Conservation (phyloP, 2,113 vertebrate genomes). For the Pardalotus punctatus region DNA sequence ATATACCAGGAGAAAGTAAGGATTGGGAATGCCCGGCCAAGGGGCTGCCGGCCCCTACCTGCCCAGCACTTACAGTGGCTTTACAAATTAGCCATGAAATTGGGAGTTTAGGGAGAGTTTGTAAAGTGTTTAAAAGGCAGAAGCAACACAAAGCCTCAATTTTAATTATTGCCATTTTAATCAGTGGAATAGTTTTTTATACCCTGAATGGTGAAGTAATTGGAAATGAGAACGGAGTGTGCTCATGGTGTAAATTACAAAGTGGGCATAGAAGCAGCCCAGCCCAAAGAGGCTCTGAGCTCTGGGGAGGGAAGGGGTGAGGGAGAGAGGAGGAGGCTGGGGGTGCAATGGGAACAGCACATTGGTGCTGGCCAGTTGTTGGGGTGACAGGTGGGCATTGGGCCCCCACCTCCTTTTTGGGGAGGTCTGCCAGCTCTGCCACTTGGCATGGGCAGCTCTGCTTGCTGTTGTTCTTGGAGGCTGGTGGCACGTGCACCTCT, state of each 20-base stretch:
- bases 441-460: background rate
- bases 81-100: slow-evolving; percentile 8
- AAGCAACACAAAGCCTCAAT: background rate
- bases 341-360: fast-evolving
- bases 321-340: background rate
- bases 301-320: background rate
- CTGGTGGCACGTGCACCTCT: background rate
- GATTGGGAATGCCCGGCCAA: fast-evolving
- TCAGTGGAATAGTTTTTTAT: background rate
- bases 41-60: background rate
- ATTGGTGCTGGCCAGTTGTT: fast-evolving
- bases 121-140: slow-evolving; percentile 12
- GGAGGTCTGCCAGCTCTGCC: background rate
- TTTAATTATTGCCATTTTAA: slow-evolving; percentile 45
- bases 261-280: background rate
- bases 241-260: background rate
- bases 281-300: background rate
- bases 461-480: background rate
- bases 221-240: background rate
- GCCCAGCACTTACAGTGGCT: fast-evolving
- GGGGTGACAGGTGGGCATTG: background rate
- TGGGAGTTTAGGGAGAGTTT: background rate
- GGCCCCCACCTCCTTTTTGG: background rate
- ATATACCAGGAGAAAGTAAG: fast-evolving
- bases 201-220: background rate